A percentile compares a stretch with the other conserved stretches of the same genome.
Conservation (phyloP, 2,797 vertebrate genomes). For the Phaenicophaeus curvirostris region DNA sequence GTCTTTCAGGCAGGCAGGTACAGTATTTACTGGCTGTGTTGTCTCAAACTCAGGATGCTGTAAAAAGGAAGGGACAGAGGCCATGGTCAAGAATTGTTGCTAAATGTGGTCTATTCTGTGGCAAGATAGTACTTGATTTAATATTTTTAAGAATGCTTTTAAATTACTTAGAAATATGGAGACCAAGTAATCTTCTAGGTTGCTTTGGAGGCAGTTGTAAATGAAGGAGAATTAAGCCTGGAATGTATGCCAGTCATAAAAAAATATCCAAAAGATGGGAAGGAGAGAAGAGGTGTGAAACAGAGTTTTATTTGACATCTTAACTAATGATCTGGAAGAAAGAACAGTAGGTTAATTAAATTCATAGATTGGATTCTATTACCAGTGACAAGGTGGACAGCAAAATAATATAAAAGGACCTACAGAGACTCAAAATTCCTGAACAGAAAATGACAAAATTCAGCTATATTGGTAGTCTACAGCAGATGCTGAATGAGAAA, state of each 20-base stretch:
- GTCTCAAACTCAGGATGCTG: neutral
- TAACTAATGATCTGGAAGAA: constrained; percentile 56
- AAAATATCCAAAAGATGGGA: neutral
- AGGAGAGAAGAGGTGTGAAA: constrained; percentile 1
- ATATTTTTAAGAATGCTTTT: neutral
- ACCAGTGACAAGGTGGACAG: constrained; percentile 15
- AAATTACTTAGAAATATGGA: neutral
- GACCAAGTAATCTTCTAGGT: neutral
- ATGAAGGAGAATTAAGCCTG: neutral
- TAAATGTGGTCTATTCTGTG: neutral
- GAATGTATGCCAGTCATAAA: neutral
- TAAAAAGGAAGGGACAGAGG: neutral
- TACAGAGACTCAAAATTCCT: constrained; percentile 3
- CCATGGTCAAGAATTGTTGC: neutral
- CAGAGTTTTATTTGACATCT: constrained; percentile 39
- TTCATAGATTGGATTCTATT: constrained; percentile 37
- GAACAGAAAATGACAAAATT: constrained; percentile 9
- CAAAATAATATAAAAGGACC: constrained; percentile 17
- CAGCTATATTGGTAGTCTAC: neutral
- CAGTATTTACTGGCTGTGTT: neutral
- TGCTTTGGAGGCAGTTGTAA: neutral
- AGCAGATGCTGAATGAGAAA: neutral
- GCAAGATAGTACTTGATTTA: neutral
- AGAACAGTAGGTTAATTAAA: constrained; percentile 48
- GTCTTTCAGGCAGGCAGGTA: neutral